Base-by-base conservation (phyloP, 1,140 invertebrate genomes). In the Octopus bimaculoides region DNA sequence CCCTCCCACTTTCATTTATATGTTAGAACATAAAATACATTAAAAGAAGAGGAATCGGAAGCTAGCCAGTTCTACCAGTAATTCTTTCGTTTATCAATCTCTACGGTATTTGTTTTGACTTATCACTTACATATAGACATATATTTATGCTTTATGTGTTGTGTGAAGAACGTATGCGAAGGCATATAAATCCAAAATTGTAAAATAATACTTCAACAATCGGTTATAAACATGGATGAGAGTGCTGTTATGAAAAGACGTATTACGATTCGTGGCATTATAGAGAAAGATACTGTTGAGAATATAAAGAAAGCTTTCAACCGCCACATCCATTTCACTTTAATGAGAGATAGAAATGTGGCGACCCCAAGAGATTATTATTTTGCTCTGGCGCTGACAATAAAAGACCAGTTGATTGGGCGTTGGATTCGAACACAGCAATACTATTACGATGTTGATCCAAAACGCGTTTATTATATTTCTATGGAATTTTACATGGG, bases 401-500 rank as follows among this genome's bases (percentile, higher is more conserved):
- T 99, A 82, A 95, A 96, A 88, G 97, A 99, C 91, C 97, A 98
- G 90, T 92, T 99, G 81, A 96, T 97, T 4, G 96, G 96, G 8
- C 92, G 98, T 89, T 99, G 98, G 98, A 98, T 99, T 86, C 93
- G 98, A 74, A 99, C 98, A 41, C 97, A 99, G 89, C 98, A 99
- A 89, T 93, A 96, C 90, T 99, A 99, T 91, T 98, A 99, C 91
- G 96, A 98, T 88, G 97, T 95, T 86, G 97, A 99, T 91, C 97
- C 97, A 4, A 84, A 99, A 96, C 93, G 98, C 82, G 94, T 99
- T 7, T 99, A 99, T 91, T 99, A 99, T 90, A 92, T 99, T 5
- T 99, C 98, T 0, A 89, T 99, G 90, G 98, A 99, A 90, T 99
- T 97, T 91, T 99, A 99, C 90, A 99, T 99, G 96, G 98, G 98